Conservation (phyloP, 1,140 invertebrate genomes). For the Drosophila asahinai region DNA sequence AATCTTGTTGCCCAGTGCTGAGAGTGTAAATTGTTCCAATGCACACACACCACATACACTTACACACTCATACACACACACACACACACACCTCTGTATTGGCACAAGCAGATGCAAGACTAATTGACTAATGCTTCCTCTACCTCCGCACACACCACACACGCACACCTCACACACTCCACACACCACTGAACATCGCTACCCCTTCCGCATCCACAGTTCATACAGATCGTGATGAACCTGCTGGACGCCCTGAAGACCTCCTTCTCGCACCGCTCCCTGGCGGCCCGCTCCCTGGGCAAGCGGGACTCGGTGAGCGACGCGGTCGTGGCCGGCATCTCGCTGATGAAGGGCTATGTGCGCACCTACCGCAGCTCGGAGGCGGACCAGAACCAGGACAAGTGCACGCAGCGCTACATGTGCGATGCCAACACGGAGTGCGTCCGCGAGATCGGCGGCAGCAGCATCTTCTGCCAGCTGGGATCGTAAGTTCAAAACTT, state of each 20-base stretch:
- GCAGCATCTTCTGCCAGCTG: slow-evolving; percentile 95
- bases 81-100: slow-evolving; percentile 51
- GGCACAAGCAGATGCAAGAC: slow-evolving; percentile 71
- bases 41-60: slow-evolving; percentile 45
- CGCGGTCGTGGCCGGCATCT: slow-evolving; percentile 92
- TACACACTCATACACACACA: slow-evolving; percentile 33
- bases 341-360: slow-evolving; percentile 95
- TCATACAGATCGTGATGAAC: slow-evolving; percentile 96
- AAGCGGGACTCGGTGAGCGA: slow-evolving; percentile 94
- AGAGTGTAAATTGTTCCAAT: slow-evolving; percentile 60
- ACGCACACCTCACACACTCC: slow-evolving; percentile 30
- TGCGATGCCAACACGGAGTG: slow-evolving; percentile 96
- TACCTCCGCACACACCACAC: slow-evolving; percentile 25
- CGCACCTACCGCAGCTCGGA: slow-evolving; percentile 90
- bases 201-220: slow-evolving; percentile 88
- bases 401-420: slow-evolving; percentile 92
- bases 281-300: slow-evolving; percentile 92
- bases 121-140: slow-evolving; percentile 77
- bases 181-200: slow-evolving; percentile 59
- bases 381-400: slow-evolving; percentile 87
- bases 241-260: slow-evolving; percentile 95
- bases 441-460: slow-evolving; percentile 92
- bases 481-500: slow-evolving; percentile 90
- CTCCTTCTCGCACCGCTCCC: slow-evolving; percentile 94
- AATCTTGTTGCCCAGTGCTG: slow-evolving; percentile 62